Percentiles rank a stretch among this genome's conserved stretches.
phyloP scores from a whole-genome alignment of 2,113 vertebrate genomes.

The Tyto alba region DNA sequence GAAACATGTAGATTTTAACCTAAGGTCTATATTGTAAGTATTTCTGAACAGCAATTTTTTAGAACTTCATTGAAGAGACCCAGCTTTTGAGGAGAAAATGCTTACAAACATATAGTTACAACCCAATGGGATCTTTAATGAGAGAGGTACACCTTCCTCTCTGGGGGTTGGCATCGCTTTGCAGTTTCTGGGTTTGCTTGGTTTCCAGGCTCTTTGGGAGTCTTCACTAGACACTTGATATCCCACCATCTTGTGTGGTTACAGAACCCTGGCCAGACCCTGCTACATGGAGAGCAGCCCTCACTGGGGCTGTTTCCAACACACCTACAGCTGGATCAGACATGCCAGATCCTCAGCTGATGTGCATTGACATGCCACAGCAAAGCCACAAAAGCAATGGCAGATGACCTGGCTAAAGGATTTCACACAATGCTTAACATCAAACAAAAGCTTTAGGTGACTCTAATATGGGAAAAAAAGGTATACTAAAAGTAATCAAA shows the following conservation, averaged over 20 bases:
- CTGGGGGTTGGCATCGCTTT: neutral
- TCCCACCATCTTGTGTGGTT: neutral
- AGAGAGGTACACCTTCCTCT: neutral
- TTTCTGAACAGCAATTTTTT: neutral
- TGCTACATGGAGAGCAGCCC: rapidly evolving
- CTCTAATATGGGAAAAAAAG: neutral
- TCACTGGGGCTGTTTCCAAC: neutral
- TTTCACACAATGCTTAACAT: neutral
- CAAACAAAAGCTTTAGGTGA: neutral
- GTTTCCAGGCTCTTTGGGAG: neutral
- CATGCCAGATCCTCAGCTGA: neutral
- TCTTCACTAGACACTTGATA: neutral
- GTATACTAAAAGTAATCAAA: neutral
- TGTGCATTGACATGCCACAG: no score
- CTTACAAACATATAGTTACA: neutral
- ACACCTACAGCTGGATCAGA: neutral
- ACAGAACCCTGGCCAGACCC: neutral
- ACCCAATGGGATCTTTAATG: neutral
- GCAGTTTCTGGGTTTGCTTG: neutral
- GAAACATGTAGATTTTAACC: neutral
- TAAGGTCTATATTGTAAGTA: neutral
- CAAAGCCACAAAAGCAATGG: neutral
- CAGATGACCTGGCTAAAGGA: neutral
- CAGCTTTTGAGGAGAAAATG: neutral
- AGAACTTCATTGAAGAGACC: neutral